phyloP scores from a whole-genome alignment of 1,140 invertebrate genomes.

The Pseudomyrmex gracilis region DNA sequence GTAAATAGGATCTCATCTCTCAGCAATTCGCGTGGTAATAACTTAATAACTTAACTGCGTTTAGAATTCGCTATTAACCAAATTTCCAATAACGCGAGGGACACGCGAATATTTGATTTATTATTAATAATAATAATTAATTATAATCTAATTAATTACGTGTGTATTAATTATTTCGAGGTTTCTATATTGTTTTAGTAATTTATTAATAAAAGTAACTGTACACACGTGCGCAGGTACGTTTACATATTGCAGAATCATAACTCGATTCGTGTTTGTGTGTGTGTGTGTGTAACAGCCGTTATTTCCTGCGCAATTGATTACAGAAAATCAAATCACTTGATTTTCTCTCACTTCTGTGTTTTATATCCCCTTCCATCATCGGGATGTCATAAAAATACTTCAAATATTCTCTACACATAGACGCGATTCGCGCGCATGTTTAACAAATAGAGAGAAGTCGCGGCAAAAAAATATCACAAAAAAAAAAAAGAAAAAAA shows the following conservation, averaged over 20 bases:
- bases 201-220: constrained; percentile 28
- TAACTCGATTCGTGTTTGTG: neutral
- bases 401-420: neutral
- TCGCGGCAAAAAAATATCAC: too few species aligned
- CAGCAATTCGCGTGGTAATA: constrained; percentile 6
- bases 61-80: neutral
- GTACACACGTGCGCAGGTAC: neutral
- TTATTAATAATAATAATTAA: constrained; percentile 37
- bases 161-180: neutral
- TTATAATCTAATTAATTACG: constrained; percentile 17
- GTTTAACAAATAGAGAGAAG: too few species aligned
- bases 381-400: neutral
- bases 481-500: neutral
- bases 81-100: constrained; percentile 1
- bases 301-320: neutral
- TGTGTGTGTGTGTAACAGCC: neutral
- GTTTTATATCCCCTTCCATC: too few species aligned
- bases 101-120: constrained; percentile 27
- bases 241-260: constrained; percentile 2
- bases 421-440: too few species aligned
- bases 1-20: constrained; percentile 14
- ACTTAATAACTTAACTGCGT: constrained; percentile 16
- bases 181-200: constrained; percentile 18
- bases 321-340: neutral
- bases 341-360: neutral